phyloP scores from a whole-genome alignment of 2,113 vertebrate genomes.

The Irena cyanogastra region DNA sequence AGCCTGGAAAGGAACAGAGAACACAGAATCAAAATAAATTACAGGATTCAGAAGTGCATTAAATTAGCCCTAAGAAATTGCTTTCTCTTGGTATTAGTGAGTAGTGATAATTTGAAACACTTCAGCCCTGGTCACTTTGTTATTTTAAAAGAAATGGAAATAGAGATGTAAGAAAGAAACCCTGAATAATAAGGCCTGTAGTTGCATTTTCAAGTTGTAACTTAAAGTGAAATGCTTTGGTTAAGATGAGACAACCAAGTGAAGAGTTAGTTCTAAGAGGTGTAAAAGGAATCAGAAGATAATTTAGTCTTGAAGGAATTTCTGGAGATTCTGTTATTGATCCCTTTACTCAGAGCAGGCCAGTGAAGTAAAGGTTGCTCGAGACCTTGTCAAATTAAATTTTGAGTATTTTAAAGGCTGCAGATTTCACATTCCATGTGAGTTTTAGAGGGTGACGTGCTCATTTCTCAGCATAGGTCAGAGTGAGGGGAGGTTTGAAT shows the following conservation, averaged over 20 bases:
- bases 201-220: neutral
- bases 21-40: constrained; percentile 56
- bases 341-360: neutral
- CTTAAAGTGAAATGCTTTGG: neutral
- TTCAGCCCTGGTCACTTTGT: neutral
- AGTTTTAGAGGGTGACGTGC: neutral
- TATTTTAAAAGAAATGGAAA: constrained; percentile 19
- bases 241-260: neutral
- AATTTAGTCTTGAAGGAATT: neutral
- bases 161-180: neutral
- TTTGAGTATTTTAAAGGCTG: neutral
- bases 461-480: neutral
- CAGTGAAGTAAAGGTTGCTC: neutral
- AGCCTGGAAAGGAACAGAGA: constrained; percentile 38
- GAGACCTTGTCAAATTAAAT: neutral
- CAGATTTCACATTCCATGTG: neutral
- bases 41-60: constrained; percentile 50
- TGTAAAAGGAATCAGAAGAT: neutral
- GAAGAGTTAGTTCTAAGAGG: neutral
- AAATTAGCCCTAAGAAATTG: constrained; percentile 47
- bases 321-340: neutral
- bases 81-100: constrained; percentile 38
- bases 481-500: neutral
- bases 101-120: constrained; percentile 22
- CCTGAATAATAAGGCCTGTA: neutral